These are phyloP conservation scores for Cremastinae sp. DNA, from an alignment of 2,888 invertebrate genomes.

Conservation along the genomic window DNA sequence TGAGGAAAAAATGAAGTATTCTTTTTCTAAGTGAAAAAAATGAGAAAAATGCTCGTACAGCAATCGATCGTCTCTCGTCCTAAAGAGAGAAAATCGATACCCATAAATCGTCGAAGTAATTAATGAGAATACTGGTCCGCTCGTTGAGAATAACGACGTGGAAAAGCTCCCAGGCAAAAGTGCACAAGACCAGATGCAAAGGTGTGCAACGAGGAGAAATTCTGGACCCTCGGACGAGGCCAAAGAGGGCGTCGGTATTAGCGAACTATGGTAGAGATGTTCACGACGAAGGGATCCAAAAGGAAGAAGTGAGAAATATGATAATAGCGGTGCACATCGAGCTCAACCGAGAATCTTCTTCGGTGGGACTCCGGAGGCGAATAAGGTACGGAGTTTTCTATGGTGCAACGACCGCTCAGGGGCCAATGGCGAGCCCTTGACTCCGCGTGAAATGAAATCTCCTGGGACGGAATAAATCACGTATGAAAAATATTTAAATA, in stretches of 20 bases:
- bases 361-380: slow-evolving; percentile 21
- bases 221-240: not conserved
- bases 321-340: slow-evolving; percentile 55
- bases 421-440: slow-evolving; percentile 55
- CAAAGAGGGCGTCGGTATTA: slow-evolving; percentile 15
- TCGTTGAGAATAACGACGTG: slow-evolving; percentile 3
- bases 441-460: slow-evolving; percentile 36
- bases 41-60: slow-evolving; percentile 26
- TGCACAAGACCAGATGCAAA: slow-evolving; percentile 37
- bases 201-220: slow-evolving; percentile 2
- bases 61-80: slow-evolving; percentile 53
- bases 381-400: slow-evolving; percentile 35
- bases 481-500: no score
- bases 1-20: not conserved
- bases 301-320: slow-evolving; percentile 53
- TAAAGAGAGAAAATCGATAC: slow-evolving; percentile 57
- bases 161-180: slow-evolving; percentile 43
- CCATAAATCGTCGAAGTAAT: slow-evolving; percentile 64
- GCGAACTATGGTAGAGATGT: slow-evolving; percentile 33
- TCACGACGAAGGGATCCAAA: slow-evolving; percentile 30
- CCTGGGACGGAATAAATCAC: no score
- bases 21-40: slow-evolving; percentile 30
- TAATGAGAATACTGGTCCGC: slow-evolving; percentile 51
- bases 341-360: slow-evolving; percentile 38
- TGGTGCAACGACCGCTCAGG: slow-evolving; percentile 56